Percentiles rank a stretch among this genome's conserved stretches.
phyloP scores from a whole-genome alignment of 1,140 invertebrate species.

The Holcopasites calliopsidis region DNA sequence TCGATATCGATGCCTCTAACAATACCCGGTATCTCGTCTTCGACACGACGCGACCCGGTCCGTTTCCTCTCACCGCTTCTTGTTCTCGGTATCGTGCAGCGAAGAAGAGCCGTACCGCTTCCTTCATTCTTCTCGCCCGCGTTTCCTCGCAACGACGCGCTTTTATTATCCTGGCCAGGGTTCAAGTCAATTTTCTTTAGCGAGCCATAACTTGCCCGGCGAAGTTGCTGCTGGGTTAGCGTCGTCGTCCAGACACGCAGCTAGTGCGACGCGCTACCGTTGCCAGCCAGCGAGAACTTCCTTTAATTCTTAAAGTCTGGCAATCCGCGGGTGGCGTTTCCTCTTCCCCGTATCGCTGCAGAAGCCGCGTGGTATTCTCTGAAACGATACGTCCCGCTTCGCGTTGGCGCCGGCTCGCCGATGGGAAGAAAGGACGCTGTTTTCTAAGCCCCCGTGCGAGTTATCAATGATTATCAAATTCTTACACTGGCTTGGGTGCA shows the following conservation, averaged over 20 bases:
- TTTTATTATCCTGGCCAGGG: slow-evolving; percentile 75
- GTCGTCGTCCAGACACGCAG: slow-evolving; percentile 43
- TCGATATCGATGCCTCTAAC: slow-evolving; percentile 12
- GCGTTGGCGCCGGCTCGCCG: slow-evolving; percentile 49
- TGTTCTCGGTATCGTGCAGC: slow-evolving; percentile 29
- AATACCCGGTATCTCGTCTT: not conserved
- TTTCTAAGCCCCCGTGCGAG: slow-evolving; percentile 14
- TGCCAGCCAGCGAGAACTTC: slow-evolving; percentile 62
- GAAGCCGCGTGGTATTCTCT: not conserved
- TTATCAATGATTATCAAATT: slow-evolving; percentile 59
- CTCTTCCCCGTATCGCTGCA: slow-evolving; percentile 20
- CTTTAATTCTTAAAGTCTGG: slow-evolving; percentile 67
- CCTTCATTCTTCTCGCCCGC: slow-evolving; percentile 54
- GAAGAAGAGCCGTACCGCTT: slow-evolving; percentile 36
- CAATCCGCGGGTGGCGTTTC: slow-evolving; percentile 56
- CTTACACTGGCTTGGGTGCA: not conserved
- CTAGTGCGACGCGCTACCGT: slow-evolving; percentile 47
- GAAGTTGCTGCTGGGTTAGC: slow-evolving; percentile 41
- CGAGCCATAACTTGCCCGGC: slow-evolving; percentile 65
- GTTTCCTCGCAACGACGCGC: slow-evolving; percentile 52
- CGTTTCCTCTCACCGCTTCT: not conserved
- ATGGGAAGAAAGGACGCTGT: slow-evolving; percentile 50
- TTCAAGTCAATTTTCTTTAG: slow-evolving; percentile 78
- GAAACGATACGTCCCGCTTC: slow-evolving; percentile 8
- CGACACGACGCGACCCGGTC: not conserved